A percentile compares a stretch with the other conserved stretches of the same genome.
Evolutionary conservation across 2,888 invertebrate species (phyloP).

Genomic region (Malacosoma neustria): DNA sequence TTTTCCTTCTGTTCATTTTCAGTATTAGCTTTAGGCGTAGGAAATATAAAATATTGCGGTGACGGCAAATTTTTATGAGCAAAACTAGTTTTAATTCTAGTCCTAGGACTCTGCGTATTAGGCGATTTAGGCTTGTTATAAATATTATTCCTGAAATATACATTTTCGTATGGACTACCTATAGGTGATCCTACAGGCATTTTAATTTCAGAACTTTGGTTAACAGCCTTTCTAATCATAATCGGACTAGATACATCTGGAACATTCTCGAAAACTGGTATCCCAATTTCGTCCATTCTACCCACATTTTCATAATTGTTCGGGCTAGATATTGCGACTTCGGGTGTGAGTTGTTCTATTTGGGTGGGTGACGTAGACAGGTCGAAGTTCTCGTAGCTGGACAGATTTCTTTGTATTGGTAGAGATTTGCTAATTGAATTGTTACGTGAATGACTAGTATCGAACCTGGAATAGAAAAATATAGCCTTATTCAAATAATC

Average conservation of each 20-base stretch:
- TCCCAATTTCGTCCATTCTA: constrained; percentile 63
- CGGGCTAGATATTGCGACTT: constrained; percentile 35
- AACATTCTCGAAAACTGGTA: constrained; percentile 52
- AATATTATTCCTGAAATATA: constrained; percentile 55
- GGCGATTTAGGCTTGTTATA: constrained; percentile 57
- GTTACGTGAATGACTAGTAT: constrained; percentile 56
- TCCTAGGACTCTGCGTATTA: constrained; percentile 72
- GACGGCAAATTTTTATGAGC: constrained; percentile 64
- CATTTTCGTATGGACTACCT: constrained; percentile 78
- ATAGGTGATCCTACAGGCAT: constrained; percentile 31
- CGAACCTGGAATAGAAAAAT: constrained; percentile 47
- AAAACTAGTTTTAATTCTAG: constrained; percentile 76
- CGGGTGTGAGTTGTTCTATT: constrained; percentile 40
- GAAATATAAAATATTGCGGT: constrained; percentile 67
- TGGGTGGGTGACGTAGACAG: constrained; percentile 37
- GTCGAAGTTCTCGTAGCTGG: constrained; percentile 74
- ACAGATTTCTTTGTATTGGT: constrained; percentile 52
- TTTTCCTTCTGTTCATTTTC: constrained; percentile 4
- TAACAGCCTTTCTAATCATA: constrained; percentile 44
- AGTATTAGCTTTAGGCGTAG: constrained; percentile 31
- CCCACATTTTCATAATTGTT: constrained; percentile 51
- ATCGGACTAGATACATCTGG: constrained; percentile 56
- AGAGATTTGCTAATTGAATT: constrained; percentile 43
- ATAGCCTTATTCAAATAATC: background rate
- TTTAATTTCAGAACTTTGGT: constrained; percentile 28